Conservation (phyloP, 2,797 vertebrate genomes). For the Allobates femoralis region DNA sequence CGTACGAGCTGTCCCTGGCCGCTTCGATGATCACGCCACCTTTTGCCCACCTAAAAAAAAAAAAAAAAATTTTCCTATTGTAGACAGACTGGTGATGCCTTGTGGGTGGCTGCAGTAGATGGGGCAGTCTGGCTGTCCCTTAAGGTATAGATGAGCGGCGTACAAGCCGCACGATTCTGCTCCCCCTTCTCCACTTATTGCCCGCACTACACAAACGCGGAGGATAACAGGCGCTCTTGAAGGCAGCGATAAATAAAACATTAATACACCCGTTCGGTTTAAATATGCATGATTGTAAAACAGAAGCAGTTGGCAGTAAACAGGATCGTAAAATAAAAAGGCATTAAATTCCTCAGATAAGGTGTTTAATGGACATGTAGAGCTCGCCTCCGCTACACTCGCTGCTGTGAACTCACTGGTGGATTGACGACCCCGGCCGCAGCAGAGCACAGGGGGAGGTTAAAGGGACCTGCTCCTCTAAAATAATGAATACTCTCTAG, state of each 20-base stretch:
- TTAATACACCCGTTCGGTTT: conserved; percentile 59
- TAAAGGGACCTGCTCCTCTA: neutral
- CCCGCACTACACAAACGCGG: neutral
- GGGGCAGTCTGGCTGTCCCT: no score
- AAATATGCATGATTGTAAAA: conserved; percentile 63
- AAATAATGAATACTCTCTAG: no score
- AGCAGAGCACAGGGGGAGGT: neutral
- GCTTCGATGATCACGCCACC: conserved; percentile 91
- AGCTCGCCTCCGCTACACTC: neutral
- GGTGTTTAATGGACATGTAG: conserved; percentile 56
- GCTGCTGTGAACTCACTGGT: neutral
- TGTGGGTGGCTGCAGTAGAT: no score
- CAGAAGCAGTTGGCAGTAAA: conserved; percentile 63
- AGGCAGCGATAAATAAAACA: conserved; percentile 60
- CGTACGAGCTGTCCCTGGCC: conserved; percentile 85
- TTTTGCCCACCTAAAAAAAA: conserved; percentile 87
- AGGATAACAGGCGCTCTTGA: conserved; percentile 51
- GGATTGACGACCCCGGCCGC: neutral
- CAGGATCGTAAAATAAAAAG: conserved; percentile 61
- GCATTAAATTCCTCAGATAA: conserved; percentile 61
- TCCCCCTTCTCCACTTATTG: neutral
- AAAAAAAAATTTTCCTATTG: neutral
- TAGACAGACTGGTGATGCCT: no score
- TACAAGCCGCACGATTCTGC: neutral
- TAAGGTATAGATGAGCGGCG: neutral